phyloP scores from a whole-genome alignment of 2,113 vertebrate genomes.

The Romanogobio albipinnatus region DNA sequence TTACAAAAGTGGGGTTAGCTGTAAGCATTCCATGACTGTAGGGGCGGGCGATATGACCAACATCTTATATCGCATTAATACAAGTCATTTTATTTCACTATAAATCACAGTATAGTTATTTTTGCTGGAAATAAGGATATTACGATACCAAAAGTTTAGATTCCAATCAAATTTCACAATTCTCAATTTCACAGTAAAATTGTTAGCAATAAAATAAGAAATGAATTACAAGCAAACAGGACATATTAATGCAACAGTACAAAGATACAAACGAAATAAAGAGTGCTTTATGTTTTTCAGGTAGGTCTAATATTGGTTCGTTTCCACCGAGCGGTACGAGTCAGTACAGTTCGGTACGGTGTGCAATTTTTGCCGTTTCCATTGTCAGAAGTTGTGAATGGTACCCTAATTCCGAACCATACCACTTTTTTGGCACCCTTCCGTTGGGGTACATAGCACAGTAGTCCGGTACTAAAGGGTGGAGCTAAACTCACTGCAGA shows the following conservation, averaged over 20 bases:
- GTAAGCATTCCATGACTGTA: not conserved
- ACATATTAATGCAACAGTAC: no score
- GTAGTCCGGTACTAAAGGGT: no score
- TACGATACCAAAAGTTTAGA: not conserved
- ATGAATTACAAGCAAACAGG: not conserved
- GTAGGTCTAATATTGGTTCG: not conserved
- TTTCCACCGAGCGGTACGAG: no score
- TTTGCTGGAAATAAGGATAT: not conserved
- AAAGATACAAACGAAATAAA: not conserved
- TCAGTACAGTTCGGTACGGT: no score
- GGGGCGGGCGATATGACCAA: not conserved
- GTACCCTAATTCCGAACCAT: no score
- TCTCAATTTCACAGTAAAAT: no score
- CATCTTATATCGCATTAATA: not conserved
- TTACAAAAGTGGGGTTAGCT: not conserved
- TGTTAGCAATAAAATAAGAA: not conserved
- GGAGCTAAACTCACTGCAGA: no score
- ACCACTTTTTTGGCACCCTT: no score
- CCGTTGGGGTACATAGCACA: no score
- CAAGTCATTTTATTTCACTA: not conserved
- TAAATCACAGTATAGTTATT: not conserved
- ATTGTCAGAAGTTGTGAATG: no score
- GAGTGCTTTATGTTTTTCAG: not conserved
- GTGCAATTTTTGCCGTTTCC: no score
- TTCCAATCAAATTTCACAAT: not conserved